phyloP scores from a whole-genome alignment of 2,113 vertebrate genomes.

The Melanocharis versteri region DNA sequence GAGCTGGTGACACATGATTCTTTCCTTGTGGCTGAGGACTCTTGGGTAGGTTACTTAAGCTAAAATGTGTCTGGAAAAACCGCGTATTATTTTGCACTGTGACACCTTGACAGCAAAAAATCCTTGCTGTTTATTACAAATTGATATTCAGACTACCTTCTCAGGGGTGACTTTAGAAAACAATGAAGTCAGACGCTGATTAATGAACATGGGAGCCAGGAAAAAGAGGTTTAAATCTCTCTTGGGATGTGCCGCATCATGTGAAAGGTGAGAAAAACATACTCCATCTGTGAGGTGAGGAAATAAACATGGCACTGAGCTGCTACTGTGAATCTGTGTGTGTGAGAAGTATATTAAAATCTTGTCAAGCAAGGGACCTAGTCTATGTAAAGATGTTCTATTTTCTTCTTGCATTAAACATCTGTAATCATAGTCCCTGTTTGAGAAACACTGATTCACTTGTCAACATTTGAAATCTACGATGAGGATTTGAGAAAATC shows the following conservation, averaged over 20 bases:
- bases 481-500: not conserved
- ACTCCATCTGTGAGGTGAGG: not conserved
- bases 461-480: not conserved
- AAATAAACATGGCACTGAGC: not conserved
- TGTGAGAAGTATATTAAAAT: slow-evolving; percentile 3
- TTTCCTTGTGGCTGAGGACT: not conserved
- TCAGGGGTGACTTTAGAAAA: not conserved
- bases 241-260: not conserved
- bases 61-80: not conserved
- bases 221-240: slow-evolving; percentile 7
- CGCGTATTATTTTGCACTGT: not conserved
- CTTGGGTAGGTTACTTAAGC: not conserved
- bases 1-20: not conserved
- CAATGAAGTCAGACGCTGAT: not conserved
- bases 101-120: not conserved
- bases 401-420: not conserved
- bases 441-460: not conserved
- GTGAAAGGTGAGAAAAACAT: slow-evolving; percentile 10
- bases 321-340: not conserved
- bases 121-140: not conserved
- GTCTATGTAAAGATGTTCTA: not conserved
- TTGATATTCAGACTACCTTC: slow-evolving; percentile 17
- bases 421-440: not conserved
- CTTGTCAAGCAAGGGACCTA: not conserved
- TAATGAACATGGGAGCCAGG: not conserved